These are phyloP conservation scores for Chascanopsetta lugubris DNA, from an alignment of 2,113 vertebrate genomes.

Conservation along the genomic window DNA sequence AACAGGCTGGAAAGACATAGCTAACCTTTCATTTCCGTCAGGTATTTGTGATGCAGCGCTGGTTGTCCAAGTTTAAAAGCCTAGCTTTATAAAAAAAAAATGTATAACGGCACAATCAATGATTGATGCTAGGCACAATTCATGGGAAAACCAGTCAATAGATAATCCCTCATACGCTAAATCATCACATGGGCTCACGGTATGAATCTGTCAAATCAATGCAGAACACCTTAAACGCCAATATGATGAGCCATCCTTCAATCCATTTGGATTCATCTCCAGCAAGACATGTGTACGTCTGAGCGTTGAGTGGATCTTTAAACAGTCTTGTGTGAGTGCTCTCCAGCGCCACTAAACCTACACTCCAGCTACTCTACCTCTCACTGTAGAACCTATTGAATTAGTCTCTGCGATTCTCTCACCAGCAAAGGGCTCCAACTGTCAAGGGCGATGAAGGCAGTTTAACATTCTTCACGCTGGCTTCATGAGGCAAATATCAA, in stretches of 20 bases:
- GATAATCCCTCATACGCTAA: no score
- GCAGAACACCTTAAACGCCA: background rate
- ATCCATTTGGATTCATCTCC: no score
- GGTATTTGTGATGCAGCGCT: no score
- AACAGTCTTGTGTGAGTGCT: background rate
- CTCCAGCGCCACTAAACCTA: background rate
- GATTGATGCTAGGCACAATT: background rate
- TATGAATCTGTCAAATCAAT: background rate
- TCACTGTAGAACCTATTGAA: background rate
- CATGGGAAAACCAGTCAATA: background rate
- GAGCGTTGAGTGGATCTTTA: no score
- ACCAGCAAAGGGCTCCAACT: conserved; percentile 22
- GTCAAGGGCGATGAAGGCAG: conserved; percentile 29
- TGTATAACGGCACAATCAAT: background rate
- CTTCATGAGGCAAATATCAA: conserved; percentile 50
- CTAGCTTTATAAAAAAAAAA: background rate
- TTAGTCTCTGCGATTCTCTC: conserved; percentile 2
- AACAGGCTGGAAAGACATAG: background rate
- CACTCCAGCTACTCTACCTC: conserved; percentile 1
- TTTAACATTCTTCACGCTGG: conserved; percentile 27
- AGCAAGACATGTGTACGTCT: no score
- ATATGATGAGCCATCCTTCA: no score
- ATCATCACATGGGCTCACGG: no score
- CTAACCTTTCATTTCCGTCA: no score
- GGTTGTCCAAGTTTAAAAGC: background rate